Evolutionary conservation across 2,113 vertebrate species (phyloP).

Genomic region (Epinephelus fuscoguttatus): DNA sequence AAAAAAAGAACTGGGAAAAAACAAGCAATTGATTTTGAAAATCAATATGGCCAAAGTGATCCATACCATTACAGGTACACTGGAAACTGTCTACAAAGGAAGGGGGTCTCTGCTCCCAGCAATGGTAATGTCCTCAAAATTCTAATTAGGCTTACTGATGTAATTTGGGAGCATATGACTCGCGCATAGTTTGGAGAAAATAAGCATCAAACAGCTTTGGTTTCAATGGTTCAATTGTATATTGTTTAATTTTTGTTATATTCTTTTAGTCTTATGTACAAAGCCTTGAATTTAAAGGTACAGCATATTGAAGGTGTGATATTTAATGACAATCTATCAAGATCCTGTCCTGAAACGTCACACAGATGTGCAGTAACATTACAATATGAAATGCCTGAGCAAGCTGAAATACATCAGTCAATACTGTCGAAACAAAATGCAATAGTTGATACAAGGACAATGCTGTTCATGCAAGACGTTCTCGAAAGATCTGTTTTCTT

Average conservation of each 20-base stretch:
- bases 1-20: neutral
- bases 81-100: constrained; percentile 3
- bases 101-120: neutral
- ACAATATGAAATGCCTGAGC: neutral
- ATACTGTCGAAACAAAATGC: neutral
- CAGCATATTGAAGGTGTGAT: neutral
- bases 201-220: neutral
- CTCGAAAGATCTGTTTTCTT: neutral
- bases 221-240: neutral
- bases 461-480: neutral
- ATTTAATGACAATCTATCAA: neutral
- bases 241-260: neutral
- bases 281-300: no score
- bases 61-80: neutral
- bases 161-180: neutral
- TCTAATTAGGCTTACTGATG: neutral
- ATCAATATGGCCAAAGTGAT: constrained; percentile 35
- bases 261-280: neutral
- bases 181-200: neutral
- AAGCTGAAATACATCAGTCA: neutral
- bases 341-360: neutral
- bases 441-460: neutral
- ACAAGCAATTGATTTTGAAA: constrained; percentile 34
- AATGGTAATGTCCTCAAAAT: neutral
- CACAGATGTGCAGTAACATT: neutral